Evolutionary conservation across 2,113 vertebrate species (phyloP), one percentile per base, ranked within the genome.

Genomic region (human (Homo sapiens)): DNA sequence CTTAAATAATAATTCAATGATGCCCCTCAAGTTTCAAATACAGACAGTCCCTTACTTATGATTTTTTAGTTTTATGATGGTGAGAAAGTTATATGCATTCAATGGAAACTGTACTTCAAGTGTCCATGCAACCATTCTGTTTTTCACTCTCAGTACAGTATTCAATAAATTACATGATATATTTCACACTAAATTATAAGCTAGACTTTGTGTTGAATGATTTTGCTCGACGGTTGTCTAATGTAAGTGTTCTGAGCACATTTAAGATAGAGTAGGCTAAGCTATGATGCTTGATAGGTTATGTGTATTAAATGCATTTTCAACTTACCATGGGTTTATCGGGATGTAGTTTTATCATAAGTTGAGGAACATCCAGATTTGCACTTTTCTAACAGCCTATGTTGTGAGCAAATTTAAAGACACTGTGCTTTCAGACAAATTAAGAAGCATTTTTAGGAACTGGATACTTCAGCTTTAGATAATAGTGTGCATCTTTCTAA

Each of bases 1-100:
- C 52, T 72, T 79, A 91, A 96, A 76, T 93, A 64, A 72, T 73
- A 87, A 18, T 92, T 68, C 92, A 78, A 72, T 59, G 20, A 95
- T 87, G 10, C 8, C 25, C 12, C 61, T 27, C 17, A 82, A 76
- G 5, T 40, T 95, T 87, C 30, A 96, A 81, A 64, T 96, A 32
- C 27, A 45, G 25, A 78, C 45, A 45, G 8, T 48, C 27, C 16
- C 14, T 78, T 30, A 48, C 14, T 27, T 75, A 75, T 3, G 27
- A 30, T 78, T 48, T 48, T 78, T 48, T 8, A 78, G 16, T 48
- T 48, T 78, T 78, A 78, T 78, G 43, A 16, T 76, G 43, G 27
- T 78, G 43, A 18, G 27, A 78, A 78, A 32, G 43, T 78, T 14
- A 32, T 78, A 48, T 48, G 16, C 27, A 78, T 78, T 78, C 27